A percentile compares a stretch with the other conserved stretches of the same genome.
phyloP scores from a whole-genome alignment of 92 coral and sea anemone species.

The Parazoanthus darwini region DNA sequence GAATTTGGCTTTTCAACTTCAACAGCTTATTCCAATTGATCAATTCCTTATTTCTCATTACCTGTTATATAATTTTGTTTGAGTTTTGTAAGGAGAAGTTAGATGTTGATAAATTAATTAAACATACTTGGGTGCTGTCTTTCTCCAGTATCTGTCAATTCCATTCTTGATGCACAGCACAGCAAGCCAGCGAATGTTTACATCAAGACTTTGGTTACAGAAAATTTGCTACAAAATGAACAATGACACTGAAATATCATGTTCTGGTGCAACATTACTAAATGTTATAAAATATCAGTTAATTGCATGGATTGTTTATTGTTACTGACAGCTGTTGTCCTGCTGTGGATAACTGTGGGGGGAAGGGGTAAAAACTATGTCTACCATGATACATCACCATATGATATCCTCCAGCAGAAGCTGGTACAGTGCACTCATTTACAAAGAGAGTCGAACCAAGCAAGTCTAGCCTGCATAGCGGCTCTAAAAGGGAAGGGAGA shows the following conservation, averaged over 20 bases:
- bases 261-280: neutral
- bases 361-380: neutral
- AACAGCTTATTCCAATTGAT: no score
- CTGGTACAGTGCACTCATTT: no score
- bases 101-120: no score
- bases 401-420: no score
- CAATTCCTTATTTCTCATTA: no score
- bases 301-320: neutral
- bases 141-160: conserved; percentile 94
- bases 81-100: no score
- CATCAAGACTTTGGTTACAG: conserved; percentile 72
- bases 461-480: no score
- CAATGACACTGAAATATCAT: neutral
- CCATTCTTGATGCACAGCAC: conserved; percentile 95
- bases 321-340: neutral
- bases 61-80: no score
- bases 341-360: neutral
- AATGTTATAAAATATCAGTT: neutral
- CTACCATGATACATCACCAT: neutral
- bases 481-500: no score
- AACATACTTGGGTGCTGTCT: conserved; percentile 92
- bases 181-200: conserved; percentile 93
- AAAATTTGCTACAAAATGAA: conserved; percentile 72
- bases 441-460: no score
- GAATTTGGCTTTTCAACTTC: no score